Evolutionary conservation across 2,797 vertebrate genomes (phyloP), one percentile per base, ranked within the genome.

Genomic region (Emydoidea blandingii): DNA sequence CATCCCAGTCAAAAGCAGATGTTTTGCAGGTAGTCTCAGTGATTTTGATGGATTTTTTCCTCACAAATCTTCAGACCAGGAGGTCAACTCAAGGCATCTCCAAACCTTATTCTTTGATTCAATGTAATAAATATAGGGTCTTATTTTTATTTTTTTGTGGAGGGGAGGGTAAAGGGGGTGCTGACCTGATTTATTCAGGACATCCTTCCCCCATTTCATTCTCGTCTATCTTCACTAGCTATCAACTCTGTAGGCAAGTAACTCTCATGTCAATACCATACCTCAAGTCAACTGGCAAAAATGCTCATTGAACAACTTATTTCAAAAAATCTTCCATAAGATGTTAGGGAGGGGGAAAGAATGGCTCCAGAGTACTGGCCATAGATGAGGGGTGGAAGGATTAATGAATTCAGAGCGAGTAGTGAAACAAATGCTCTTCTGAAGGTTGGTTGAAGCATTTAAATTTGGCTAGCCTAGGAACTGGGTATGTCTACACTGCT

Each of bases 41-140:
- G 31, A 94, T 53, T 88, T 94, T 79, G 89, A 2, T 49, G 59
- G 91, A 68, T 62, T 91, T 86, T 52, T 89, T 89, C n/a, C 80
- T 94, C 52, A 94, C 92, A 95, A 88, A 96, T 93, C 59, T 65
- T 72, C n/a, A 87, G 83, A 81, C 19, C 37, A 41, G n/a, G n/a
- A 21, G 37, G 37, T 62, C 68, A 85, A 31, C 37, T 85, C 11
- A 8, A 95, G n/a, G 8, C 37, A 59, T 14, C 53, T 89, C n/a
- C 85, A 93, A 85, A 79, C 59, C 56, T 85, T 54, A 82, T 25
- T 84, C 10, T 68, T 18, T 68, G 59, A 84, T 49, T 72, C 50
- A 86, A 6, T 83, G 56, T 62, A 82, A 91, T 31, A 90, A 86
- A 59, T 18, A 37, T 4, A 15, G 74, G 44, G 52, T 2, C 14